Base-by-base conservation (phyloP, 2,888 invertebrate genomes). In the Cistogaster globosa region DNA sequence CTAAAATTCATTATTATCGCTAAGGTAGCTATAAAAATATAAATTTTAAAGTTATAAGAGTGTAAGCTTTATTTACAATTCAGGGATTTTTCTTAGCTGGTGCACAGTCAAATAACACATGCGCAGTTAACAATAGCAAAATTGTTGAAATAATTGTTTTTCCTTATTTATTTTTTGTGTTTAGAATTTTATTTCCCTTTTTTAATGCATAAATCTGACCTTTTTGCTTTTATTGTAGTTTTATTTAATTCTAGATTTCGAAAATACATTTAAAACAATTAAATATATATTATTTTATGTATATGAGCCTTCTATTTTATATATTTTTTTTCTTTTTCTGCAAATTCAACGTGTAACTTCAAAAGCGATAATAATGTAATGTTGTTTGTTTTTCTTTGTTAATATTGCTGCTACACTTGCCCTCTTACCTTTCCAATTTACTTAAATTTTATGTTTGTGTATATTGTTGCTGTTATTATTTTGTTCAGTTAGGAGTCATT, bases 61-160 rank as follows among this genome's bases (percentile, higher is more conserved):
- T 75, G 74, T 67, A 51, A 85, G 65, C 63, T 74, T 75, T 78
- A 82, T 75, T 85, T 69, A 69, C 77, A 68, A 60, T 65, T 26
- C 26, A 26, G 4, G 4, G 26, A 58, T 71, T 83, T 6, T 67
- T 36, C 9, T 22, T 6, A 62, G 48, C 16, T 22, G 6, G 20
- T 45, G 18, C 18, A 18, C 16, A 22, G 48, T 32, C 32, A 6
- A 0, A 42, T 42, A 74, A 22, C 26, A 55, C 58, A 77, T 62
- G 38, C 38, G 68, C 32, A 57, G 22, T 58, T 51, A 76, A 69
- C 57, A 76, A 76, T 76, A 69, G n/a, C 18, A 63, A n/a, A 69
- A 69, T 57, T 55, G 42, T 53, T 48, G 68, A 75, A 69, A 55
- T 65, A 67, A 22, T 38, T 76, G 36, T 67, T 26, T 26, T 26